These are phyloP conservation scores for Mallotus villosus DNA, from an alignment of 2,797 vertebrate species.

Conservation along the genomic window DNA sequence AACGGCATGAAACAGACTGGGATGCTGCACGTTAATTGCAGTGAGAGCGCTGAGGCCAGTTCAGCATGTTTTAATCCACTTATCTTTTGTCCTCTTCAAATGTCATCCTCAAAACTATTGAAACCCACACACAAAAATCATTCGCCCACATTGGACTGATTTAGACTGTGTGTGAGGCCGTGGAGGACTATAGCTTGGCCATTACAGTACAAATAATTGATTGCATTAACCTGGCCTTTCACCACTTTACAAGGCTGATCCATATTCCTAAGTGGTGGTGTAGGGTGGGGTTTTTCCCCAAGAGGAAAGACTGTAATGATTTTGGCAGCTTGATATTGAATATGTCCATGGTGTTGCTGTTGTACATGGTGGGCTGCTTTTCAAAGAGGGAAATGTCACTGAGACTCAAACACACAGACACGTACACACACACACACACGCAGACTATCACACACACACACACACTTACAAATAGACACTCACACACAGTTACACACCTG, in stretches of 20 bases:
- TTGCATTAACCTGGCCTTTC: constrained; percentile 69
- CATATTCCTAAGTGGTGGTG: constrained; percentile 67
- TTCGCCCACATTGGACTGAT: constrained; percentile 42
- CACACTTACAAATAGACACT: background rate
- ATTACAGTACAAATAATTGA: constrained; percentile 71
- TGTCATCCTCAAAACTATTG: constrained; percentile 52
- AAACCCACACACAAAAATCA: constrained; percentile 55
- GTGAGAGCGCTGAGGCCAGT: no score
- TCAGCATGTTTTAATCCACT: constrained; percentile 19
- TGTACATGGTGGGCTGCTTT: constrained; percentile 52
- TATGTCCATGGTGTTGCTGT: constrained; percentile 53
- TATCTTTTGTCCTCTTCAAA: constrained; percentile 64
- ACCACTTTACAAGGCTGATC: constrained; percentile 62
- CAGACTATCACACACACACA: background rate
- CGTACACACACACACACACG: background rate
- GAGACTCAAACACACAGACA: constrained; percentile 2
- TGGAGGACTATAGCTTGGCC: constrained; percentile 60
- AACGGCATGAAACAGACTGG: no score
- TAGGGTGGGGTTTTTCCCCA: constrained; percentile 55
- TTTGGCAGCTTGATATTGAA: constrained; percentile 56
- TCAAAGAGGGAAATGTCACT: constrained; percentile 52
- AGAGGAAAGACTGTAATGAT: constrained; percentile 61
- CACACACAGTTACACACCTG: no score
- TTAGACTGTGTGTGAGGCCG: constrained; percentile 60
- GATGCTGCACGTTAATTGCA: no score